These are phyloP conservation scores for Phylloscopus trochiloides DNA, from an alignment of 2,113 vertebrate species.

Conservation along the genomic window DNA sequence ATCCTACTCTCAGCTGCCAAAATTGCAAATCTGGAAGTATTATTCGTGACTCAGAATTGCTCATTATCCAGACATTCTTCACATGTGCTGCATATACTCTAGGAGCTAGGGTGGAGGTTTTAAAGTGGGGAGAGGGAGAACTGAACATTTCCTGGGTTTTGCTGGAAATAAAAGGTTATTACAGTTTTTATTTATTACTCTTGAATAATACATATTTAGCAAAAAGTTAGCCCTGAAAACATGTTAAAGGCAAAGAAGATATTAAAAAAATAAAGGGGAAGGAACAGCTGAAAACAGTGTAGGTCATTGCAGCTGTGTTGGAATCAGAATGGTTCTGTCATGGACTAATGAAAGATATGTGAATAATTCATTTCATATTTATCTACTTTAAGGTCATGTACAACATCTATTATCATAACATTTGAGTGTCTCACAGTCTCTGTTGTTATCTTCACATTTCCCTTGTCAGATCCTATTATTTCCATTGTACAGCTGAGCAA, in stretches of 20 bases:
- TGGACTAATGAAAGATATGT: constrained; percentile 38
- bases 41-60: constrained; percentile 54
- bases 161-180: not conserved
- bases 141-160: not conserved
- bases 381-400: constrained; percentile 44
- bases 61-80: constrained; percentile 57
- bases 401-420: constrained; percentile 46
- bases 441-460: constrained; percentile 51
- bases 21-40: constrained; percentile 48
- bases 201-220: not conserved
- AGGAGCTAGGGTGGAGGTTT: constrained; percentile 46
- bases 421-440: constrained; percentile 18
- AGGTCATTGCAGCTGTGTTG: constrained; percentile 47
- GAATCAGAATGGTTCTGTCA: not conserved
- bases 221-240: constrained; percentile 2
- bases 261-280: not conserved
- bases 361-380: constrained; percentile 48
- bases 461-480: constrained; percentile 47
- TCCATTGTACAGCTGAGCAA: not conserved
- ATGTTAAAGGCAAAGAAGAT: not conserved
- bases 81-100: constrained; percentile 13
- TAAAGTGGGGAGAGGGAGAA: not conserved
- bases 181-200: not conserved
- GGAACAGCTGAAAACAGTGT: not conserved
- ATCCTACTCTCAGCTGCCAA: constrained; percentile 54